phyloP scores from a whole-genome alignment of 37 sponge, comb jelly and placozoan species.

The Mnemiopsis leidyi region DNA sequence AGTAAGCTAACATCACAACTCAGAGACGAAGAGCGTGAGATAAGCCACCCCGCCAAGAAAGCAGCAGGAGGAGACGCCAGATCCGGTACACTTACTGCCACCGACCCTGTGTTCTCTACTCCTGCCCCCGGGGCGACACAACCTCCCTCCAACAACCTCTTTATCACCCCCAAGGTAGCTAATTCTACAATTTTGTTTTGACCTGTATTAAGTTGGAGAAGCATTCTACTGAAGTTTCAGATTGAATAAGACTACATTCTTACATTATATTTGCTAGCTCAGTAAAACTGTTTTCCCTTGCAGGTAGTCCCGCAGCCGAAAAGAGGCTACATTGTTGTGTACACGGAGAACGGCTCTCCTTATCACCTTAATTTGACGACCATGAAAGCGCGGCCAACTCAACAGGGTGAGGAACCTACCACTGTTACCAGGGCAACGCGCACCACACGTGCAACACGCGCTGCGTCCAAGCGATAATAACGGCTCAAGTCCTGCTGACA shows the following conservation, averaged over 20 bases:
- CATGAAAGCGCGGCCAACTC: constrained; percentile 2
- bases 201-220: no score
- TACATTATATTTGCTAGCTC: no score
- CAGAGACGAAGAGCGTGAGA: neutral
- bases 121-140: neutral
- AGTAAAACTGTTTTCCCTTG: no score
- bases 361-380: constrained; percentile 16
- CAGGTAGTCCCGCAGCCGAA: constrained; percentile 25
- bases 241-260: no score
- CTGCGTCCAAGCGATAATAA: neutral
- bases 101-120: no score
- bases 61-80: no score
- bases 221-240: no score
- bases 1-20: no score
- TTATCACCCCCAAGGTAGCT: constrained; percentile 36
- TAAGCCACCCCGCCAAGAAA: neutral
- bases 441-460: neutral
- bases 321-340: constrained; percentile 28
- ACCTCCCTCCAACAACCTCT: neutral
- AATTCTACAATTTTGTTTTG: no score
- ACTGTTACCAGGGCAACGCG: constrained; percentile 2
- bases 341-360: constrained; percentile 63
- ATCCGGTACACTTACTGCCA: no score
- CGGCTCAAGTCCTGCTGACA: no score
- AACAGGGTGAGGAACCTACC: neutral